Evolutionary conservation across 2,113 vertebrate genomes (phyloP).

Genomic region (Mirza zaza): DNA sequence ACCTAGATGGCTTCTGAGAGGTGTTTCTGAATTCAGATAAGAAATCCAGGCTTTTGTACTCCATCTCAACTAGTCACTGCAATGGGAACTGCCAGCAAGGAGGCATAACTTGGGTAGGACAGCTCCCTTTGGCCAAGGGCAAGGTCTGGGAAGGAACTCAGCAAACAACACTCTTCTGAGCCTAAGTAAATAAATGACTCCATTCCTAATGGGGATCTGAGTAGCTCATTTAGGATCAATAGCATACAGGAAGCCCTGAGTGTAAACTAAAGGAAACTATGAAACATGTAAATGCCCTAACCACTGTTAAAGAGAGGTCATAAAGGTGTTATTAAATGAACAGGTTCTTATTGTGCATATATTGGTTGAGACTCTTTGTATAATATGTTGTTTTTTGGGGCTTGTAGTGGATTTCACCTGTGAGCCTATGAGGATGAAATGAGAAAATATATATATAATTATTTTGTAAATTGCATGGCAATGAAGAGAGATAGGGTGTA

Average conservation of each 20-base stretch:
- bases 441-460: neutral
- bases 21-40: neutral
- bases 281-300: neutral
- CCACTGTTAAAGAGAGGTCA: neutral
- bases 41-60: neutral
- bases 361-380: neutral
- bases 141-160: neutral
- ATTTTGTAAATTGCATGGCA: neutral
- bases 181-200: neutral
- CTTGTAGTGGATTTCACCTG: neutral
- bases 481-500: neutral
- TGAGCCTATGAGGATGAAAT: neutral
- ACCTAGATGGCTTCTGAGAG: neutral
- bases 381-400: neutral
- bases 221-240: neutral
- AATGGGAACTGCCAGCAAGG: neutral
- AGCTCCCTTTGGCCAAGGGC: neutral
- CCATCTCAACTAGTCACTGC: neutral
- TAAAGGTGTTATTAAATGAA: neutral
- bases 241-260: no score
- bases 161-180: neutral
- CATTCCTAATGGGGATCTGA: neutral
- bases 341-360: neutral
- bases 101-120: neutral
- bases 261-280: neutral